Base-by-base conservation (phyloP, 2,113 vertebrate genomes). In the Pelecanoides urinatrix region DNA sequence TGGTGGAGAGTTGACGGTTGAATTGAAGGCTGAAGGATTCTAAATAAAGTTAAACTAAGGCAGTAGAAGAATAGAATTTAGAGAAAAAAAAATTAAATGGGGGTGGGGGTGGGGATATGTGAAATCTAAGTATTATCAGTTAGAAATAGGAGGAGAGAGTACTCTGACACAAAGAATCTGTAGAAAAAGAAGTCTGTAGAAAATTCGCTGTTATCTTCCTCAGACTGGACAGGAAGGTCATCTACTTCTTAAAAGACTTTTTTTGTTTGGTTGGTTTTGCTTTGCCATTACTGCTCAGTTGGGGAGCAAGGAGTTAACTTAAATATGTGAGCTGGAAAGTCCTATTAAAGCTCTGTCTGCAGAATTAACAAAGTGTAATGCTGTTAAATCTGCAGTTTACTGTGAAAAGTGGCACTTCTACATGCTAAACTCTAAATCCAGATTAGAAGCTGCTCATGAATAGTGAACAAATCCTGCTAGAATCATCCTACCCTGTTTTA, bases 341-440 rank as follows among this genome's bases (percentile, higher is more conserved):
- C 82, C 11, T 82, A 68, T 77, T 92, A 93, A 95, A 92, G 15
- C 44, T 83, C 67, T 74, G 44, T 80, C 72, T 91, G 47, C 65
- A 86, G 92, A 93, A 95, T 96, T 97, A 96, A 72, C 32, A 47
- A 82, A 47, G 17, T 90, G 78, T 97, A 96, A 96, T 96, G 67
- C 79, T 82, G 36, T 71, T 89, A 95, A 94, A 96, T 95, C 88
- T 92, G 80, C 53, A 92, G 77, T 97, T 94, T 95, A 79, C 66
- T 76, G 84, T 72, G 67, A 82, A 76, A 90, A 94, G 79, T 95
- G 88, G 29, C 68, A 91, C 56, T 94, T 94, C 62, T 68, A 62
- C 56, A 34, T 61, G 42, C n/a, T 95, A 87, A 95, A 94, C 45
- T 94, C 86, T 95, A 92, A 95, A 97, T 91, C 86, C 95, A 96